Base-by-base conservation (phyloP, 2,888 invertebrate species). In the Pammene fasciana region DNA sequence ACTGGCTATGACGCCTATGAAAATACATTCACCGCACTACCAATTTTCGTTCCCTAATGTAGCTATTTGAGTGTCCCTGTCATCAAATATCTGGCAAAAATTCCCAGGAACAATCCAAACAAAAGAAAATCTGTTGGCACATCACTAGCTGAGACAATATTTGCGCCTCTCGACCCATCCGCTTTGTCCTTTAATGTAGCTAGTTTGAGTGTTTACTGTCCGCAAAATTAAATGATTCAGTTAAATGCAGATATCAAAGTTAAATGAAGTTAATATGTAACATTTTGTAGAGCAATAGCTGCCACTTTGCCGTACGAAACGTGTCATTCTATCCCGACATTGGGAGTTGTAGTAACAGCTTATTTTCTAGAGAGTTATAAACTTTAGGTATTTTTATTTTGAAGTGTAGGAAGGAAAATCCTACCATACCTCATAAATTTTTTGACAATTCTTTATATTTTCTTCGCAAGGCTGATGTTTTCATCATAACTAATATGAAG, bases 121-220 rank as follows among this genome's bases (percentile, higher is more conserved):
- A 26, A 26, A 3, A 26, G 6, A 10, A 9, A 18, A 2, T 10
- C 2, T 1, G 14, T 26, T 3, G 11, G 16, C 34, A n/a, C 54
- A 54, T 54, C 54, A 54, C 54, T 68, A 57, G 36, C n/a, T 26
- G 52, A 18, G 64, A 68, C 52, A 68, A 68, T 68, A 68, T 68
- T 68, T 52, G 57, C 57, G 14, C n/a, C 16, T 57, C 64, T 57
- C 48, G 34, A 26, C 56, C 46, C 38, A 16, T n/a, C 48, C 13
- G 16, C 55, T 46, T 57, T 41, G 45, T 45, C 45, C 26, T 9
- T 34, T 36, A 14, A 66, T 34, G 59, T 16, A 52, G n/a, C n/a
- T n/a, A n/a, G n/a, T 59, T 41, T 59, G 34, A 43, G 16, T 48
- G 57, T 52, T 59, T 66, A 18, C 43, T 43, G 57, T 43, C 5